phyloP scores from a whole-genome alignment of 2,888 invertebrate genomes.

The Dynastes tityus region DNA sequence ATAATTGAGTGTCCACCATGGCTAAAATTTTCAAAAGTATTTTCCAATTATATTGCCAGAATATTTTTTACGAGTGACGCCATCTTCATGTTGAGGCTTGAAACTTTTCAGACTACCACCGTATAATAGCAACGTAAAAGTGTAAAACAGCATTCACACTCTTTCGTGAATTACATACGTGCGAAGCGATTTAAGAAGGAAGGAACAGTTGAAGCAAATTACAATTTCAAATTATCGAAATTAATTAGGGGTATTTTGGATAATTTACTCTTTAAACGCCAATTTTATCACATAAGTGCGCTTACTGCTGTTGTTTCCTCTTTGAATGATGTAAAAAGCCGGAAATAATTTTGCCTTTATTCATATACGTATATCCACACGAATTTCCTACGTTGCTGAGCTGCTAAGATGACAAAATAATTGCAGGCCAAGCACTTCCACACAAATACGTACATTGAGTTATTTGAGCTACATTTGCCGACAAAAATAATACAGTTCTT shows the following conservation, averaged over 20 bases:
- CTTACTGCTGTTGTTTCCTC: conserved; percentile 30
- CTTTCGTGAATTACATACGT: conserved; percentile 25
- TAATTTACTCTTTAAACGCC: conserved; percentile 35
- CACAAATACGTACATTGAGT: background rate
- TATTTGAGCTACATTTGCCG: background rate
- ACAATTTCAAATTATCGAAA: conserved; percentile 45
- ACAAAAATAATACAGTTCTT: no score
- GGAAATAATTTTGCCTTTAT: conserved; percentile 39
- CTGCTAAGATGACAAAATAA: conserved; percentile 24
- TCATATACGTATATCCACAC: background rate
- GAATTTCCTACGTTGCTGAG: conserved; percentile 34
- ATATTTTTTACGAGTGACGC: no score
- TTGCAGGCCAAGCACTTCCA: conserved; percentile 16
- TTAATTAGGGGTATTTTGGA: conserved; percentile 46
- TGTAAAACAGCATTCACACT: background rate
- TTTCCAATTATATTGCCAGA: no score
- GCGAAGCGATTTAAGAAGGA: conserved; percentile 33
- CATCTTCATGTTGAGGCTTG: no score
- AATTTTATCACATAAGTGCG: conserved; percentile 40
- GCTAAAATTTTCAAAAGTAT: no score
- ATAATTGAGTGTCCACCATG: no score
- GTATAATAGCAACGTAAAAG: no score
- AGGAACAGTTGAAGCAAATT: conserved; percentile 38
- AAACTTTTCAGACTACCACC: no score
- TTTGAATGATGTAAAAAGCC: conserved; percentile 31